Conservation (phyloP, 2,888 invertebrate species). For the Tholera decimalis region DNA sequence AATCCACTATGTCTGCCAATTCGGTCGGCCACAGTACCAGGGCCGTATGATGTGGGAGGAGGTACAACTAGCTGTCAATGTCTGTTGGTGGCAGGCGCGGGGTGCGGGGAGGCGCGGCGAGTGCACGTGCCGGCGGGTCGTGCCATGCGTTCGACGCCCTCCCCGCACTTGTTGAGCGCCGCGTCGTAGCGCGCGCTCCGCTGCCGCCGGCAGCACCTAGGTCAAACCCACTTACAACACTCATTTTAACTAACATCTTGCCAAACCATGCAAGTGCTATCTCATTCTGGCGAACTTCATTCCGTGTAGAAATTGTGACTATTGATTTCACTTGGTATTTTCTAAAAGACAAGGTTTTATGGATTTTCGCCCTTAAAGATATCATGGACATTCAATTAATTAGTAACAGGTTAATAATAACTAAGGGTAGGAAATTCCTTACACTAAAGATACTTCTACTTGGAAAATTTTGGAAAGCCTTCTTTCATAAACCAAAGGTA, state of each 20-base stretch:
- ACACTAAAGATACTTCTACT: background rate
- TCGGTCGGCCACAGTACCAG: constrained; percentile 84
- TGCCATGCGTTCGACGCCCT: constrained; percentile 84
- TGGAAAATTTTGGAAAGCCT: constrained; percentile 11
- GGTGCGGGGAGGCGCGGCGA: constrained; percentile 68
- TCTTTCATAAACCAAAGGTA: constrained; percentile 13
- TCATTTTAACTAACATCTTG: constrained; percentile 59
- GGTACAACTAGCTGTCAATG: constrained; percentile 75
- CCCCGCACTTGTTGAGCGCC: constrained; percentile 88
- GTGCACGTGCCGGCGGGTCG: constrained; percentile 88
- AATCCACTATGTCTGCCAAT: constrained; percentile 89
- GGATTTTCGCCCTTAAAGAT: background rate
- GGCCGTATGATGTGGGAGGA: constrained; percentile 77
- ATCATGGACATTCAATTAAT: background rate
- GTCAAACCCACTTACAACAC: constrained; percentile 68
- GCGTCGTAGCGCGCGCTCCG: constrained; percentile 68
- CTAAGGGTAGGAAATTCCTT: constrained; percentile 1
- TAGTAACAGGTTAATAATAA: background rate
- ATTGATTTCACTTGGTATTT: constrained; percentile 69
- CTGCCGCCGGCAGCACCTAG: constrained; percentile 70
- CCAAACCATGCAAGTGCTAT: constrained; percentile 68
- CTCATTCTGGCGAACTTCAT: constrained; percentile 73
- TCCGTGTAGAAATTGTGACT: constrained; percentile 62
- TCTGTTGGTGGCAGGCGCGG: constrained; percentile 68
- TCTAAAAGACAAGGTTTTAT: constrained; percentile 33